These are phyloP conservation scores for Pocota personata DNA, from an alignment of 2,888 invertebrate species.

Conservation along the genomic window DNA sequence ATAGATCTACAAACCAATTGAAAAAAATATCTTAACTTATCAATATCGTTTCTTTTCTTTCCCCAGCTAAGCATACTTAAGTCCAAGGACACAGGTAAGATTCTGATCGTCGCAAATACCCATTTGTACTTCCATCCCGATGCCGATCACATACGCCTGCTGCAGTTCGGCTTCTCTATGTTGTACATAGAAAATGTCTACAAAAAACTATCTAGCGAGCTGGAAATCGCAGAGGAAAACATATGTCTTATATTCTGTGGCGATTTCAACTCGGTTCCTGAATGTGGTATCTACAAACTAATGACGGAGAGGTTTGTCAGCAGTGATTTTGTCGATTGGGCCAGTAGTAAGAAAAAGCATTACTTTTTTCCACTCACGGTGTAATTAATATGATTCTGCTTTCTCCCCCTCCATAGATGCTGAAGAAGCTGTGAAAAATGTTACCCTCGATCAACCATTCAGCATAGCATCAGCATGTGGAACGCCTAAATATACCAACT, in stretches of 20 bases:
- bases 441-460: slow-evolving; percentile 87
- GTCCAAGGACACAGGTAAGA: slow-evolving; percentile 84
- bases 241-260: slow-evolving; percentile 92
- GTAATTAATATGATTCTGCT: no score
- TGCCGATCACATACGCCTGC: slow-evolving; percentile 93
- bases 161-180: slow-evolving; percentile 91
- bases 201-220: slow-evolving; percentile 77
- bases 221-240: slow-evolving; percentile 78
- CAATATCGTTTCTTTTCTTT: no score
- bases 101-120: slow-evolving; percentile 91
- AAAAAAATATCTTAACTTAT: neutral
- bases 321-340: slow-evolving; percentile 89
- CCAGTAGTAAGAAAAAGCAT: slow-evolving; percentile 86
- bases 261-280: slow-evolving; percentile 95
- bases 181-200: slow-evolving; percentile 87
- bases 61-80: slow-evolving; percentile 84
- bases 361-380: neutral
- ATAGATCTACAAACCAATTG: neutral
- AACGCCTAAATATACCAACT: slow-evolving; percentile 92
- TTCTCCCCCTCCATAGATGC: slow-evolving; percentile 84
- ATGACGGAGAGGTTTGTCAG: slow-evolving; percentile 88
- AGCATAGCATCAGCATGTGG: slow-evolving; percentile 91
- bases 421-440: slow-evolving; percentile 86
- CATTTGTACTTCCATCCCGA: slow-evolving; percentile 97
- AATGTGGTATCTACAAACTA: slow-evolving; percentile 91